phyloP scores from a whole-genome alignment of 2,888 invertebrate species.

The Empis livida region DNA sequence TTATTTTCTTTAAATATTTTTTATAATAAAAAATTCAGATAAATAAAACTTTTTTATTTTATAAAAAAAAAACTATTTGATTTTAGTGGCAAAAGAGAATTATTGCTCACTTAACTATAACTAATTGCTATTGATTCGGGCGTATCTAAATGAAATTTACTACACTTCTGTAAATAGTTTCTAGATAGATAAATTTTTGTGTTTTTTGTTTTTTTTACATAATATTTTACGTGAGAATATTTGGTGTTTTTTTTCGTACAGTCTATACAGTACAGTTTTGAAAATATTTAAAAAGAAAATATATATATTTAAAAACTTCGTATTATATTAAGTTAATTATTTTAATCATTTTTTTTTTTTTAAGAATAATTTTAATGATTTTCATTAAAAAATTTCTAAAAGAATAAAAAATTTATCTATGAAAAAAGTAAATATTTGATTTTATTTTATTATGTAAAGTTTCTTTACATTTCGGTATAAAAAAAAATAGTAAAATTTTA shows the following conservation, averaged over 20 bases:
- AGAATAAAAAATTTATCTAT: too few species aligned
- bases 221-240: not conserved
- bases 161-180: not conserved
- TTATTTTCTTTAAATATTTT: too few species aligned
- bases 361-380: not conserved
- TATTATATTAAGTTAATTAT: too few species aligned
- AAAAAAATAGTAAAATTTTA: too few species aligned
- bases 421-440: too few species aligned
- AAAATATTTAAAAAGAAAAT: too few species aligned
- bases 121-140: slow-evolving; percentile 1
- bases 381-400: not conserved
- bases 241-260: not conserved
- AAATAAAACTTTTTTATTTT: too few species aligned
- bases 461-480: too few species aligned
- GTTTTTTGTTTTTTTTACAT: not conserved
- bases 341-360: not conserved
- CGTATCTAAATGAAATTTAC: slow-evolving; percentile 1
- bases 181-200: not conserved
- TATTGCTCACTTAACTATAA: not conserved
- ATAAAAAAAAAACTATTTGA: too few species aligned
- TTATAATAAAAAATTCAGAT: too few species aligned
- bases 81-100: not conserved
- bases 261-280: not conserved
- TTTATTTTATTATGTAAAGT: too few species aligned
- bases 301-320: too few species aligned